phyloP scores from a whole-genome alignment of 2,888 invertebrate genomes.

The Agrochola litura region DNA sequence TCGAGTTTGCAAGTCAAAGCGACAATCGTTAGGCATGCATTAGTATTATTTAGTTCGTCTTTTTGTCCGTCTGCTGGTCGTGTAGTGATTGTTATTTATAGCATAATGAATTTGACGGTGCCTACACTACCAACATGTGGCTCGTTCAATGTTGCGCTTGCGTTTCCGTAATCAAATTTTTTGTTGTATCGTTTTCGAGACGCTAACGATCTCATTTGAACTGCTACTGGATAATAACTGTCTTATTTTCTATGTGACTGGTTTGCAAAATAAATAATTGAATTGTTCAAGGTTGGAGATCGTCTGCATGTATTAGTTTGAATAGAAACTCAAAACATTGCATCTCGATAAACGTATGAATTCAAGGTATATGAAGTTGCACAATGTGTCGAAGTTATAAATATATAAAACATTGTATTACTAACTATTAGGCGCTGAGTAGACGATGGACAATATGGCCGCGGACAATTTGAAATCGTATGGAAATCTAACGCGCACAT shows the following conservation, averaged over 20 bases:
- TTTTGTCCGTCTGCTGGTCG: slow-evolving; percentile 65
- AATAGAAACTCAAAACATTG: slow-evolving; percentile 14
- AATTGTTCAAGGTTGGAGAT: slow-evolving; percentile 15
- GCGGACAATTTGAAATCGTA: no score
- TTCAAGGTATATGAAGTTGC: slow-evolving; percentile 11
- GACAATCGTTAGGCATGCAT: slow-evolving; percentile 77
- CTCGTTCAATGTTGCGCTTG: slow-evolving; percentile 21
- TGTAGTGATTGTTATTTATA: slow-evolving; percentile 63
- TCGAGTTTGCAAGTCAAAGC: slow-evolving; percentile 79
- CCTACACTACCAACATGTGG: slow-evolving; percentile 56
- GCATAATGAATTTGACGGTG: slow-evolving; percentile 58
- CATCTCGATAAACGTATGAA: slow-evolving; percentile 1
- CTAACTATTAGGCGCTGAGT: no score
- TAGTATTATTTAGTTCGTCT: slow-evolving; percentile 74
- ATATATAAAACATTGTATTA: slow-evolving; percentile 14
- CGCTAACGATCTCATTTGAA: slow-evolving; percentile 45
- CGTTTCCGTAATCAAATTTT: slow-evolving; percentile 61
- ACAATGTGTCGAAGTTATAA: slow-evolving; percentile 22
- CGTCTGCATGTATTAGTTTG: slow-evolving; percentile 1
- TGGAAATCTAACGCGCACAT: no score
- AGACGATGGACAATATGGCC: no score
- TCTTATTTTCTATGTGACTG: slow-evolving; percentile 16
- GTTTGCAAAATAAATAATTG: slow-evolving; percentile 34
- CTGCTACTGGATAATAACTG: slow-evolving; percentile 33
- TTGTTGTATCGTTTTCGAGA: slow-evolving; percentile 38